Percentiles rank a stretch among this genome's conserved stretches.
These are phyloP conservation scores for Drosophila santomea DNA, from an alignment of 1,140 invertebrate species.

Conservation along the genomic window DNA sequence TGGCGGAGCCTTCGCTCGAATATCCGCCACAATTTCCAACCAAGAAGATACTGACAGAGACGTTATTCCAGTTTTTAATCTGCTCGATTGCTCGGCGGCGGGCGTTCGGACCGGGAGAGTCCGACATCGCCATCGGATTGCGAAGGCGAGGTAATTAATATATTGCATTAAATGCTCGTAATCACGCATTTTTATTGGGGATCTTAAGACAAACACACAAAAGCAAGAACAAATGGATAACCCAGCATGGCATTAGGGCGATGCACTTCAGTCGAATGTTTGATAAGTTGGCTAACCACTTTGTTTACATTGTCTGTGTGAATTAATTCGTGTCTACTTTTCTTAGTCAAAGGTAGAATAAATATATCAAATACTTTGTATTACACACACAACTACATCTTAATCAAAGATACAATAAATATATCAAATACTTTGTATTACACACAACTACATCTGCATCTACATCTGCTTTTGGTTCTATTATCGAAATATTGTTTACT, in stretches of 20 bases:
- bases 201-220: slow-evolving; percentile 10
- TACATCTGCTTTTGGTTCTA: too few species aligned
- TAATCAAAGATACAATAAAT: too few species aligned
- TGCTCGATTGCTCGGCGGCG: slow-evolving; percentile 19
- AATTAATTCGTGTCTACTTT: not conserved
- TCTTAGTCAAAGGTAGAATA: too few species aligned
- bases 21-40: slow-evolving; percentile 29
- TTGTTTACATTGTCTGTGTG: not conserved
- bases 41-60: slow-evolving; percentile 66
- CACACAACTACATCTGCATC: too few species aligned
- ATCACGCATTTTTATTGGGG: slow-evolving; percentile 66
- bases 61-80: slow-evolving; percentile 82
- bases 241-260: slow-evolving; percentile 30
- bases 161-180: slow-evolving; percentile 74
- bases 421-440: too few species aligned
- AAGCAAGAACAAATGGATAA: slow-evolving; percentile 25
- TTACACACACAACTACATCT: too few species aligned
- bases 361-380: too few species aligned
- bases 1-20: slow-evolving; percentile 36
- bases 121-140: slow-evolving; percentile 34
- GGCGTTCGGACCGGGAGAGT: slow-evolving; percentile 1
- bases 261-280: slow-evolving; percentile 28
- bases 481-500: too few species aligned
- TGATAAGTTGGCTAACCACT: not conserved
- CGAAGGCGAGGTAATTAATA: slow-evolving; percentile 67